These are phyloP conservation scores for Lucinisca nassula DNA, from an alignment of 2,888 invertebrate species.

Conservation along the genomic window DNA sequence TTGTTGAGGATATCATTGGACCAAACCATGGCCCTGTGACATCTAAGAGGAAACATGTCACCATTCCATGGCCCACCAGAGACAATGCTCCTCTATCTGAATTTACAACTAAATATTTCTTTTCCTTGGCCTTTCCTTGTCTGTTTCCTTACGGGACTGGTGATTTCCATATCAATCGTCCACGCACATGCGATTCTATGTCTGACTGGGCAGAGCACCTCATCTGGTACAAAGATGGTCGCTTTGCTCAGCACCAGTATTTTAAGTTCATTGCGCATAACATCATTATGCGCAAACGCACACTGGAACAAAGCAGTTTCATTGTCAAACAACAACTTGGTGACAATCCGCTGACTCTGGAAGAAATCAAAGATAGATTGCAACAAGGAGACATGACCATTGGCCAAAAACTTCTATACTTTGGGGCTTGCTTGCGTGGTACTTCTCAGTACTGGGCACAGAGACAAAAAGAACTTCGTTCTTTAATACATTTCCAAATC, in stretches of 20 bases:
- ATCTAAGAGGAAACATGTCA: constrained; percentile 22
- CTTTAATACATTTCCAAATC: constrained; percentile 64
- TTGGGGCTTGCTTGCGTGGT: too few relatives aligned
- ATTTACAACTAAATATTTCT: constrained; percentile 57
- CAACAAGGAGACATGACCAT: too few relatives aligned
- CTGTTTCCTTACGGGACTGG: constrained; percentile 43
- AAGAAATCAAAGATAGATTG: too few relatives aligned
- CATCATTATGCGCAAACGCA: constrained; percentile 44
- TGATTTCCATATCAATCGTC: constrained; percentile 42
- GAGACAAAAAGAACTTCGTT: too few relatives aligned
- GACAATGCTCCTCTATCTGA: constrained; percentile 54
- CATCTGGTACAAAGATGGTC: constrained; percentile 53
- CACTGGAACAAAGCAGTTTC: constrained; percentile 31
- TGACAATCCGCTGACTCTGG: too few relatives aligned
- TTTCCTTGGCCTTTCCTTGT: constrained; percentile 50
- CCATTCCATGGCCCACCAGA: constrained; percentile 59
- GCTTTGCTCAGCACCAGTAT: constrained; percentile 48
- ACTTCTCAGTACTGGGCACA: too few relatives aligned
- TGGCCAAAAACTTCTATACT: too few relatives aligned
- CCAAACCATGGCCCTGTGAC: constrained; percentile 5
- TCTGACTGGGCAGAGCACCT: constrained; percentile 60
- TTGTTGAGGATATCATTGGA: constrained; percentile 16
- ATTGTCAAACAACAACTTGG: too few relatives aligned
- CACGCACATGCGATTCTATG: constrained; percentile 45
- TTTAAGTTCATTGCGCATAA: constrained; percentile 38